Percentiles rank a stretch among this genome's conserved stretches.
Evolutionary conservation across 2,797 vertebrate species (phyloP).

Genomic region (Galagoides demidoff): DNA sequence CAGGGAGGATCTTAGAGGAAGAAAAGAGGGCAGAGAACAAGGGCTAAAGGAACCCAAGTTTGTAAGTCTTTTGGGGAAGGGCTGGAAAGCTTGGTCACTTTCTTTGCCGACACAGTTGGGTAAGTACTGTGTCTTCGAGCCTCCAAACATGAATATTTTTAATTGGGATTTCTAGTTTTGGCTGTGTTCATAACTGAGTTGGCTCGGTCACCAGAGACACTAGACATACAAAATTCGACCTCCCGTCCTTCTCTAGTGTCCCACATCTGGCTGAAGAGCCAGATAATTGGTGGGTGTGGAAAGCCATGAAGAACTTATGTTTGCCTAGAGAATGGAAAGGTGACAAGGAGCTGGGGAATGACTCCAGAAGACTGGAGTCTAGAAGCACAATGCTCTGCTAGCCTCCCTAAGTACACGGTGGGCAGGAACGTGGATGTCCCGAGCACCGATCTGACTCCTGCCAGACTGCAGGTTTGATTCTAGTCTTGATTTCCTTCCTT

Average conservation of each 20-base stretch:
- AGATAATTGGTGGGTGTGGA: conserved; percentile 22
- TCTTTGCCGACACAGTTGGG: not conserved
- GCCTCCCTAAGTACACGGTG: not conserved
- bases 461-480: not conserved
- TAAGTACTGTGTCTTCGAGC: not conserved
- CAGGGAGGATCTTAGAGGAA: not conserved
- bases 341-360: conserved; percentile 19
- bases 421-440: not conserved
- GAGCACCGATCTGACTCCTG: not conserved
- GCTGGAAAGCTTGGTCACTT: not conserved
- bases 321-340: conserved; percentile 13
- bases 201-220: not conserved
- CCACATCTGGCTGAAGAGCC: not conserved
- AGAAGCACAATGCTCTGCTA: not conserved
- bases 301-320: conserved; percentile 25
- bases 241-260: conserved; percentile 5
- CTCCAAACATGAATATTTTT: conserved; percentile 18
- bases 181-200: not conserved
- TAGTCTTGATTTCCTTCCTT: conserved; percentile 47
- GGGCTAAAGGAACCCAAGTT: not conserved
- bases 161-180: conserved; percentile 40
- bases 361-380: not conserved
- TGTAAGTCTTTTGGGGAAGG: not conserved
- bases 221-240: not conserved
- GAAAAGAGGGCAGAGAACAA: not conserved